Percentiles rank a stretch among this genome's conserved stretches.
Conservation (phyloP, 2,888 invertebrate genomes). For the Aspidiotus rigidus region DNA sequence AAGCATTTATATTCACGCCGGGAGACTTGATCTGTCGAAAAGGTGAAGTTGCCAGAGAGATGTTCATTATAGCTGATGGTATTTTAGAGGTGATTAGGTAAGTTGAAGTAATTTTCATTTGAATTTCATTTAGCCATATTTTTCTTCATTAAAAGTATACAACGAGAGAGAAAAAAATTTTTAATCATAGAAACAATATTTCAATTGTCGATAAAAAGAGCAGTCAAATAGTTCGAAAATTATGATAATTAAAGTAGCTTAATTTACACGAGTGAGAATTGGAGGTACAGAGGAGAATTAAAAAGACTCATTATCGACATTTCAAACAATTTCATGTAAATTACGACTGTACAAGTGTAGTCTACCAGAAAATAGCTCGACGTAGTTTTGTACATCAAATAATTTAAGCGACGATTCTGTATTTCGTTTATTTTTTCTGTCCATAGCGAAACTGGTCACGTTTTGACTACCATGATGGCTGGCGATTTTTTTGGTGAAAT, state of each 20-base stretch:
- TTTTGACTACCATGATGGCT: conserved; percentile 90
- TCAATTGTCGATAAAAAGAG: too few species aligned
- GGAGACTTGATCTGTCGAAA: conserved; percentile 94
- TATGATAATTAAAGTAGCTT: too few species aligned
- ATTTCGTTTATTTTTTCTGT: conserved; percentile 30
- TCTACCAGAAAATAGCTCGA: too few species aligned
- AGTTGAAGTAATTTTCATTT: conserved; percentile 16
- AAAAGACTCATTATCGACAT: too few species aligned
- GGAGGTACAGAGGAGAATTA: too few species aligned
- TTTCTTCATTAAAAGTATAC: too few species aligned
- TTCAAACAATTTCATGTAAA: neutral
- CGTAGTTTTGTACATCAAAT: too few species aligned
- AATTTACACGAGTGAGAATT: too few species aligned
- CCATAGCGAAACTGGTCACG: conserved; percentile 76
- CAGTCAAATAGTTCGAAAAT: too few species aligned
- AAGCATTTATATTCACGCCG: conserved; percentile 94
- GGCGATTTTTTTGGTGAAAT: conserved; percentile 98
- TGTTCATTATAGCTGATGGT: conserved; percentile 97
- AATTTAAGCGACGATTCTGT: neutral
- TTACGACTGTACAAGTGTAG: neutral
- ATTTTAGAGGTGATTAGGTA: conserved; percentile 80
- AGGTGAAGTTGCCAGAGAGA: conserved; percentile 89
- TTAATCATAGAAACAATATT: too few species aligned
- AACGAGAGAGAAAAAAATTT: too few species aligned
- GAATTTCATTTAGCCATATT: too few species aligned